Percentiles rank a stretch among this genome's conserved stretches.
phyloP scores from a whole-genome alignment of 2,113 vertebrate genomes.

The Elephantulus edwardii region DNA sequence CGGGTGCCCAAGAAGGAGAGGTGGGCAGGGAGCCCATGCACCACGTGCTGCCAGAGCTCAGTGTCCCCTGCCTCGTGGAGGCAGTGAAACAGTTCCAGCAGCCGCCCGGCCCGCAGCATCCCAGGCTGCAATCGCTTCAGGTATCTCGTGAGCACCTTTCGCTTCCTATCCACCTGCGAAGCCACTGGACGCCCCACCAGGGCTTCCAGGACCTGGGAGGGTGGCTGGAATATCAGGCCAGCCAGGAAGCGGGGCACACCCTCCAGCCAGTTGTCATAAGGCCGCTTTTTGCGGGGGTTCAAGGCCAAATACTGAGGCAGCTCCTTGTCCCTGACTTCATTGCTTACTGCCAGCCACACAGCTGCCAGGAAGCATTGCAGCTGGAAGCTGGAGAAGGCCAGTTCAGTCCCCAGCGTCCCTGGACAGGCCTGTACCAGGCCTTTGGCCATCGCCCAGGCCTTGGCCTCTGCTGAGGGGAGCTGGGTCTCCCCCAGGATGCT shows the following conservation, averaged over 20 bases:
- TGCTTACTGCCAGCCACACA: constrained; percentile 85
- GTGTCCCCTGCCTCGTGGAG: constrained; percentile 84
- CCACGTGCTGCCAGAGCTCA: constrained; percentile 82
- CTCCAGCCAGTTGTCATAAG: constrained; percentile 88
- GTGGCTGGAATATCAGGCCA: constrained; percentile 88
- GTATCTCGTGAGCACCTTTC: constrained; percentile 82
- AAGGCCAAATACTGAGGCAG: constrained; percentile 85
- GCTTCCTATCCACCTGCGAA: constrained; percentile 79
- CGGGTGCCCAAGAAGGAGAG: constrained; percentile 87
- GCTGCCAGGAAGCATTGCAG: constrained; percentile 91
- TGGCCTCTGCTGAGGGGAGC: constrained; percentile 71
- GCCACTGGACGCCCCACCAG: constrained; percentile 57
- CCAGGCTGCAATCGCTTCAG: constrained; percentile 83
- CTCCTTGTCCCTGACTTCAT: constrained; percentile 86
- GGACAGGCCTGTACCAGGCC: constrained; percentile 80
- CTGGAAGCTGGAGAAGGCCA: constrained; percentile 85
- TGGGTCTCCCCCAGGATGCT: constrained; percentile 70
- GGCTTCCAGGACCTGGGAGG: constrained; percentile 49
- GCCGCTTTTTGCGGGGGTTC: constrained; percentile 86
- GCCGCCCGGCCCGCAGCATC: constrained; percentile 81
- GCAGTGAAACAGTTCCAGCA: constrained; percentile 91
- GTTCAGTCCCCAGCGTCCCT: background rate
- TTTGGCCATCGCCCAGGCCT: constrained; percentile 82
- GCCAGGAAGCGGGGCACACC: constrained; percentile 87
- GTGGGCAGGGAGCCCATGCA: constrained; percentile 81